These are phyloP conservation scores for Agonum fuliginosum DNA, from an alignment of 2,888 invertebrate species.

Conservation along the genomic window DNA sequence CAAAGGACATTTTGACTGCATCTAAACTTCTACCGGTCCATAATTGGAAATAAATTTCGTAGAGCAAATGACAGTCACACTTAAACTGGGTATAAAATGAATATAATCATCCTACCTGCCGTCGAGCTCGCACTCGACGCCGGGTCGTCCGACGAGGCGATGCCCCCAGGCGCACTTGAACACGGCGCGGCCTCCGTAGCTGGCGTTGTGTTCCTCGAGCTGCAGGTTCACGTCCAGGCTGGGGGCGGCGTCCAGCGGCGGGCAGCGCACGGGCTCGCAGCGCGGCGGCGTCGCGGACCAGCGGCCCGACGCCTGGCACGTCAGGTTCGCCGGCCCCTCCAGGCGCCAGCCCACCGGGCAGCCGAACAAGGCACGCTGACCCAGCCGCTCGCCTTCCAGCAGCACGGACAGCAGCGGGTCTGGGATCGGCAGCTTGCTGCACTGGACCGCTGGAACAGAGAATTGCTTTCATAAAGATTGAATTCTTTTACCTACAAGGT, in stretches of 20 bases:
- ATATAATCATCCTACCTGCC: constrained; percentile 83
- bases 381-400: constrained; percentile 86
- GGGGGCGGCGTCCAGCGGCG: constrained; percentile 79
- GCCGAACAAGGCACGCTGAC: constrained; percentile 84
- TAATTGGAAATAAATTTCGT: too few relatives aligned
- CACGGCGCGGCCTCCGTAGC: constrained; percentile 86
- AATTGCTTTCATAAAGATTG: too few relatives aligned
- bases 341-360: constrained; percentile 88
- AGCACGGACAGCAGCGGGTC: constrained; percentile 80
- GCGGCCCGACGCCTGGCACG: constrained; percentile 87
- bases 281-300: constrained; percentile 86
- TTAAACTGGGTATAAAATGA: neutral
- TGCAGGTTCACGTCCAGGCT: constrained; percentile 80
- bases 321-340: constrained; percentile 85
- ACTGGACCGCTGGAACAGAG: constrained; percentile 35
- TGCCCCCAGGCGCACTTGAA: constrained; percentile 92
- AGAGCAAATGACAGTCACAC: neutral
- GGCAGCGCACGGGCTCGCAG: constrained; percentile 87
- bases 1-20: too few relatives aligned
- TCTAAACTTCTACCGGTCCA: too few relatives aligned
- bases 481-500: too few relatives aligned
- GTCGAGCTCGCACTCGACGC: constrained; percentile 85
- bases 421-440: neutral
- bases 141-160: constrained; percentile 83
- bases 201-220: constrained; percentile 86